Evolutionary conservation across 2,113 vertebrate species (phyloP).

Genomic region (Dissostichus mawsoni): DNA sequence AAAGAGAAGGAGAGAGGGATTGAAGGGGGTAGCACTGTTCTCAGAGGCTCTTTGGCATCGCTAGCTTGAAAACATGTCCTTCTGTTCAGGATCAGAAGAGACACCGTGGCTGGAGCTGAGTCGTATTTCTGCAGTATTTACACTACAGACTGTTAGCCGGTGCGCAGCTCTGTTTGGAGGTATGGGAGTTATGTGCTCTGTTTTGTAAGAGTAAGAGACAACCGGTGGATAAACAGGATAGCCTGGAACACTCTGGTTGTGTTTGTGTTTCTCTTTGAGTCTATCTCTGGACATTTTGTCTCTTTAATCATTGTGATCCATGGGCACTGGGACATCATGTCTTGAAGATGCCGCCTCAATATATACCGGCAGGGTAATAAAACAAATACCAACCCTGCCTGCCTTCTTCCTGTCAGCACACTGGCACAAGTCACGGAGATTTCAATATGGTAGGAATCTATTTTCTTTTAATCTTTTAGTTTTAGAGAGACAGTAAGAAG

Average conservation of each 20-base stretch:
- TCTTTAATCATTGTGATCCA: conserved; percentile 59
- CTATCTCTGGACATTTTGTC: conserved; percentile 40
- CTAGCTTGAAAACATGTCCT: conserved; percentile 65
- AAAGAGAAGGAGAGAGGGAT: conserved; percentile 31
- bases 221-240: conserved; percentile 70
- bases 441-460: conserved; percentile 8
- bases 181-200: conserved; percentile 70
- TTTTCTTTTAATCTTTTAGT: conserved; percentile 8
- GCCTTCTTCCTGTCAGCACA: conserved; percentile 26
- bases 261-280: conserved; percentile 48
- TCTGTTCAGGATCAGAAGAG: conserved; percentile 76
- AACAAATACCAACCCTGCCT: conserved; percentile 42
- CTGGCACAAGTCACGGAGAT: conserved; percentile 33
- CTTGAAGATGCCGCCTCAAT: conserved; percentile 43
- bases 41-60: conserved; percentile 60
- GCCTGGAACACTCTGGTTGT: conserved; percentile 56
- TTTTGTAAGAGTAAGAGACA: conserved; percentile 56
- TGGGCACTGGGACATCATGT: conserved; percentile 24
- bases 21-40: conserved; percentile 54
- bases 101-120: conserved; percentile 51
- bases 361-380: conserved; percentile 47
- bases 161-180: conserved; percentile 48
- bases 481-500: conserved; percentile 55
- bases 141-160: conserved; percentile 59
- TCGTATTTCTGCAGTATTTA: conserved; percentile 75